Evolutionary conservation across 2,797 vertebrate species (phyloP), one percentile per base, ranked within the genome.

Genomic region (Trematomus bernacchii): DNA sequence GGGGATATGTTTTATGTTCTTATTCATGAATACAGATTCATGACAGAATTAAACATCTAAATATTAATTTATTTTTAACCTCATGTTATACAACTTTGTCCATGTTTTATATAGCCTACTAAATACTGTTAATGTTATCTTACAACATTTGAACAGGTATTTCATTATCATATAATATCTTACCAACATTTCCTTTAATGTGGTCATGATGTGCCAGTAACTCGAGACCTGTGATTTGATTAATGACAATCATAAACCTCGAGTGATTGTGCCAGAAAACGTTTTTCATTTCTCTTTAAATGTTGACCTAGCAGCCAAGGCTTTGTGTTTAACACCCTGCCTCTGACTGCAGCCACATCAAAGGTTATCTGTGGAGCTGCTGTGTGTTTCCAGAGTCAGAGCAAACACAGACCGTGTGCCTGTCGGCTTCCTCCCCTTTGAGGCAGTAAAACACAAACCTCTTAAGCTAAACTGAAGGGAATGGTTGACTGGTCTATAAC

Each of bases 371-470:
- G 37, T n/a, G 11, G 57, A 52, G 54, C 66, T 27, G 52, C 21
- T 44, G 40, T 74, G 53, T 78, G 59, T 90, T 77, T 90, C 37
- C 69, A 2, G 54, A 51, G 66, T 11, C 21, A 77, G 76, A 71
- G 76, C 77, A 89, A 91, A 91, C 82, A 85, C 64, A n/a, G 53
- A 6, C 63, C 6, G 13, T 59, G 59, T 0, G 82, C 53, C 76
- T 50, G 30, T 40, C 60, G 50, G 47, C 19, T 44, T 64, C 60
- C n/a, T 52, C 76, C 59, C 21, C 9, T 16, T n/a, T 3, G 48
- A 62, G 71, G 42, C 67, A 70, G 58, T 27, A 52, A 66, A 72
- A 67, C 61, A 11, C 73, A 55, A 33, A 48, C 14, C 18, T 14
- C 27, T 65, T 8, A 16, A 40, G 4, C 12, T 46, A 0, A 27